Evolutionary conservation across 2,888 invertebrate genomes (phyloP), one percentile per base, ranked within the genome.

Genomic region (Amiota minor): DNA sequence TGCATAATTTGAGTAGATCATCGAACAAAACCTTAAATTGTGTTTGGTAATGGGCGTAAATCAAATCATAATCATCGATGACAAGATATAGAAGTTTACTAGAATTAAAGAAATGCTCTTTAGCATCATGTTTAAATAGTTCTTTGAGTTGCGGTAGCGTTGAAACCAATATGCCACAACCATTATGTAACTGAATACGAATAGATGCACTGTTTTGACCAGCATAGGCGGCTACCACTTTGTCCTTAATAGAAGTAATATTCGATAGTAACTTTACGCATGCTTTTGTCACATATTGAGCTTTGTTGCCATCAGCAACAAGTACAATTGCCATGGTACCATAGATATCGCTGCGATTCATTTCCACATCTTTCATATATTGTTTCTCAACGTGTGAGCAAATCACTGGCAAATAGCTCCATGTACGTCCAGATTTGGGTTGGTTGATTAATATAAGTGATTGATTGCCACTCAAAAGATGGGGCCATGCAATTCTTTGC

Each of bases 141-240:
- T 93, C 84, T 75, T 91, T 79, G 82, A 92, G 87, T 86, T 92
- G 91, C 0, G 91, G 88, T 0, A 95, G 94, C 0, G 95, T 95
- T 9, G 93, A 91, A 2, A 96, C 91, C 53, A 96, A 89, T 65
- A 96, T 89, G 79, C 95, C 94, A 85, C 94, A 94, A 0, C 94
- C 93, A 80, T 93, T 93, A 0, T 92, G 83, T 56, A 94, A 86
- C 65, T 81, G 75, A 11, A 81, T 75, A 79, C 84, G 85, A 4
- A 79, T 80, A 53, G 80, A 82, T 70, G 77, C 78, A 9, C 74
- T 76, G 68, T 82, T 84, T 16, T 83, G 77, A 50, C 81, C 74
- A 1, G 82, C 84, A 76, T 79, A 85, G 9, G 92, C 92, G 0
- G 91, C 87, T 65, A 91, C 90, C 69, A 90, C 90, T 2, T 91